Percentiles rank a stretch among this genome's conserved stretches.
phyloP scores from a whole-genome alignment of 2,888 invertebrate genomes.

The Meteorus colon region DNA sequence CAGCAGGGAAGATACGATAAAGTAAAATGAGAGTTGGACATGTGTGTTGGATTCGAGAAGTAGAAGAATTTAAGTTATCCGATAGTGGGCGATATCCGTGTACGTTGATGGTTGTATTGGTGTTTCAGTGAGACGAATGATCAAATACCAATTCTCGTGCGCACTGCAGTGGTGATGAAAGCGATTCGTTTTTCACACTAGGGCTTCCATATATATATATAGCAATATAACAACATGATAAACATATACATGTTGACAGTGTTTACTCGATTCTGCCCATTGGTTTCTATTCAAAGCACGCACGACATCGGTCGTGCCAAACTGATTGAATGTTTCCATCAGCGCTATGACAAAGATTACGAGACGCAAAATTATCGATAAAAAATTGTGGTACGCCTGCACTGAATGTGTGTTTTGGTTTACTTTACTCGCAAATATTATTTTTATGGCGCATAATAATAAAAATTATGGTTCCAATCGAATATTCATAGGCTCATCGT shows the following conservation, averaged over 20 bases:
- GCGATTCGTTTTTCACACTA: background rate
- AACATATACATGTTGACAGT: background rate
- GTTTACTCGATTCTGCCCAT: background rate
- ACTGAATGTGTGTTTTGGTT: background rate
- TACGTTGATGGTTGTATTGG: background rate
- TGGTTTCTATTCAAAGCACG: background rate
- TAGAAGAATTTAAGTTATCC: background rate
- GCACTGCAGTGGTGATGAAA: conserved; percentile 1
- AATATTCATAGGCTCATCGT: too few species aligned
- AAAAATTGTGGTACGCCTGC: too few species aligned
- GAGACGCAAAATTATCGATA: too few species aligned
- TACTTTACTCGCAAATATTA: too few species aligned
- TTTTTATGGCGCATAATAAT: too few species aligned
- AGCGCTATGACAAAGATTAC: background rate
- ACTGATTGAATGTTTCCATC: conserved; percentile 1
- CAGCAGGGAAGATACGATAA: background rate
- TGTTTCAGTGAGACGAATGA: background rate
- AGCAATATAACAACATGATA: background rate
- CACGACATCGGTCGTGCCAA: background rate
- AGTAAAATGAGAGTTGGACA: conserved; percentile 5
- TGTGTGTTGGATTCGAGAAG: background rate
- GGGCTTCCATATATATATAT: background rate
- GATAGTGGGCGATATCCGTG: background rate
- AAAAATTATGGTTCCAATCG: too few species aligned
- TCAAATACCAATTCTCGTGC: background rate